Base-by-base conservation (phyloP, 2,888 invertebrate species). In the Synanthedon tipuliformis region DNA sequence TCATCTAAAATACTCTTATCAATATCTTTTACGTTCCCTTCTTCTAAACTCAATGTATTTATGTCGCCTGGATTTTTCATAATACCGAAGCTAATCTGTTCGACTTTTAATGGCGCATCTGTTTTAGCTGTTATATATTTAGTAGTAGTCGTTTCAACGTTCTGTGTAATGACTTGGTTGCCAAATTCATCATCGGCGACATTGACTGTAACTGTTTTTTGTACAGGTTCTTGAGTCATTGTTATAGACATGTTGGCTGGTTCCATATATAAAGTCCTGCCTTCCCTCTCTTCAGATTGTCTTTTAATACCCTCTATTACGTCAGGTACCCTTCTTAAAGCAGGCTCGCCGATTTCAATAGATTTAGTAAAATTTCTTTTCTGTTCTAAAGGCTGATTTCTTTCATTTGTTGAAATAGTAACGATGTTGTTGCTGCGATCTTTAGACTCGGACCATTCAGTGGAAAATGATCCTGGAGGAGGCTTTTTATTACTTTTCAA, bases 191-290 rank as follows among this genome's bases (percentile, higher is more conserved):
- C 88, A 72, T 88, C 88, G 4, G 80, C 73, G 3, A 88, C 86
- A 57, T 87, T 88, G 0, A 88, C 88, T 16, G 86, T 86, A 2
- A 88, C 88, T 1, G 79, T 82, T 69, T 88, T 88, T 62, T 88
- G 87, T 54, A 81, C 71, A 8, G 88, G 88, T 54, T 87, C 86
- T 62, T 88, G 85, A 10, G 81, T 82, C 85, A 86, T 85, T 4
- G 83, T 85, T 40, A 86, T 61, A 10, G 82, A 82, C 57, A 83
- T 78, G 54, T 73, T 88, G 4, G 78, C 76, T 40, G 87, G 85
- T 68, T 87, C 85, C 85, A 86, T 84, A 52, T 85, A 87, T 15
- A 86, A 58, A 0, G 86, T 85, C 59, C 75, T 73, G 27, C 64
- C 76, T 59, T 84, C 84, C 57, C 67, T 77, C 56, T 81, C 79